Evolutionary conservation across 2,888 invertebrate species (phyloP).

Genomic region (Drosophila anomelani): DNA sequence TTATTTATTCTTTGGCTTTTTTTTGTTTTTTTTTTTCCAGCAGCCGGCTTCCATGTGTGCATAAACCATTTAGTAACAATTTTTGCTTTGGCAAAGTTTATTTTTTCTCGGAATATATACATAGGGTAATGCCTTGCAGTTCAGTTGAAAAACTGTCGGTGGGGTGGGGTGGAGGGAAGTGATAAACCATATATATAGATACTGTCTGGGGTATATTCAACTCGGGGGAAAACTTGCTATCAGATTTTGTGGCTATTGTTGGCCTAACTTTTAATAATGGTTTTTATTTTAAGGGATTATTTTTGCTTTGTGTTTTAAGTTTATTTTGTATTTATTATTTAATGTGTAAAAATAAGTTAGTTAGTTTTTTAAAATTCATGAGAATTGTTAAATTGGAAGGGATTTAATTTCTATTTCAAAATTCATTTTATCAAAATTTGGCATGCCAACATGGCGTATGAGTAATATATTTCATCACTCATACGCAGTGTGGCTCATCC

Average conservation of each 20-base stretch:
- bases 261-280: slow-evolving; percentile 3
- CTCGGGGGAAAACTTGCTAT: slow-evolving; percentile 11
- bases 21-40: not conserved
- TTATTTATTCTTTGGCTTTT: slow-evolving; percentile 10
- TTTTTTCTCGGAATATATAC: slow-evolving; percentile 27
- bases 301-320: no score
- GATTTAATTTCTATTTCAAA: not conserved
- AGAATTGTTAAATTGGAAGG: not conserved
- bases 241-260: slow-evolving; percentile 2
- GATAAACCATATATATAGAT: slow-evolving; percentile 19
- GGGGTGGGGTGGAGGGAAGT: slow-evolving; percentile 3
- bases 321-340: not conserved
- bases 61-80: slow-evolving; percentile 75
- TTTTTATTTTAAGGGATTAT: not conserved
- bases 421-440: not conserved
- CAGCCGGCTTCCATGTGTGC: slow-evolving; percentile 60
- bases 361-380: not conserved
- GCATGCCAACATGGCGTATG: not conserved
- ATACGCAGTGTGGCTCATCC: not conserved
- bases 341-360: not conserved
- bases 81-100: slow-evolving; percentile 67
- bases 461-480: not conserved
- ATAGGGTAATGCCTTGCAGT: slow-evolving; percentile 14
- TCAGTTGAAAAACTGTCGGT: not conserved
- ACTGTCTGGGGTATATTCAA: slow-evolving; percentile 32